A percentile compares a stretch with the other conserved stretches of the same genome.
Evolutionary conservation across 2,113 vertebrate genomes (phyloP).

Genomic region (human): DNA sequence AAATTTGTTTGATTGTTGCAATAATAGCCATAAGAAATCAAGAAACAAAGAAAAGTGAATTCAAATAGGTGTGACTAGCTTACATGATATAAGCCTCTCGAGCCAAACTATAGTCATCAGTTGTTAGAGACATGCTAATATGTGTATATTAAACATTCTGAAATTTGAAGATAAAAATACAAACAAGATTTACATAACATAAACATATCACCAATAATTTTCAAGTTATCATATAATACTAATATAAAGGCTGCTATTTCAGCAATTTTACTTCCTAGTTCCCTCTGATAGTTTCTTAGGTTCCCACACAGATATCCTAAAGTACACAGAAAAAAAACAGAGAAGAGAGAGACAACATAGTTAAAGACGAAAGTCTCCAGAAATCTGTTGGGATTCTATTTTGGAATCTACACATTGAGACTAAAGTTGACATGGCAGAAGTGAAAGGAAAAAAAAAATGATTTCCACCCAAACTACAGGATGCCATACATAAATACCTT

Average conservation of each 20-base stretch:
- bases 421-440: slow-evolving; percentile 15
- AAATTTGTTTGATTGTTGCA: not conserved
- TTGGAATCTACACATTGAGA: slow-evolving; percentile 26
- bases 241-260: not conserved
- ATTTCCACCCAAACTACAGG: not conserved
- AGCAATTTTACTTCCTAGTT: not conserved
- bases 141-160: not conserved
- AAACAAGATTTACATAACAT: not conserved
- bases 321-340: not conserved
- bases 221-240: not conserved
- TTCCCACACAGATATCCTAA: not conserved
- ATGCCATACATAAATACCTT: slow-evolving; percentile 19
- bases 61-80: not conserved
- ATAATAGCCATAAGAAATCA: not conserved
- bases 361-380: not conserved
- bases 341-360: not conserved
- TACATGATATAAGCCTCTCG: not conserved
- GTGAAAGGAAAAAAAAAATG: slow-evolving; percentile 44
- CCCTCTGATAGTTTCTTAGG: not conserved
- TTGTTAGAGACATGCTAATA: not conserved
- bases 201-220: not conserved
- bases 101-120: not conserved
- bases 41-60: not conserved
- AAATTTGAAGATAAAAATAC: not conserved
- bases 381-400: not conserved